Evolutionary conservation across 2,797 vertebrate genomes (phyloP), one percentile per base, ranked within the genome.

Genomic region (Danio tinwini): DNA sequence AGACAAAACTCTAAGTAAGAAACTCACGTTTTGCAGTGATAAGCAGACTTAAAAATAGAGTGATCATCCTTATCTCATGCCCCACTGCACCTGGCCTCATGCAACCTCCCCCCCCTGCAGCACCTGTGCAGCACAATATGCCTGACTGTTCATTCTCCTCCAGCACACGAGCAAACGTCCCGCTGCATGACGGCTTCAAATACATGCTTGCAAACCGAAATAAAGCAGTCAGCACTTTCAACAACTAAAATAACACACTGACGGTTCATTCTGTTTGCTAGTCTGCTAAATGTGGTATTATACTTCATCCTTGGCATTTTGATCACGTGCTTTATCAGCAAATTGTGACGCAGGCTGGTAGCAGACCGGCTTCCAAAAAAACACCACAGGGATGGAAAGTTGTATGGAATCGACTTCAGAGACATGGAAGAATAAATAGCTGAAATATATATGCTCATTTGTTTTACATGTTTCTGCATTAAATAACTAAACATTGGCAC

Each of bases 191-290:
- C 8, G 40, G 40, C 50, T 70, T 58, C 10, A 50, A 52, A 80
- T 53, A 45, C 50, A 55, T 62, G 68, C 14, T 5, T 21, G 80
- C 83, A 84, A 84, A 69, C 75, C 55, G 76, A 90, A 91, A 85
- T 83, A 86, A 89, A 85, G 78, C 21, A 0, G 39, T 74, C 80
- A 79, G 88, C 82, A 53, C 64, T 56, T 71, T 81, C 78, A 63
- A 85, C 47, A 0, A 82, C 84, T 86, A 29, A 78, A 86, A 82
- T 82, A 89, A 86, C 86, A 89, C 17, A 5, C n/a, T 17, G 59
- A 75, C 52, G 72, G 72, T 69, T 56, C 9, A 45, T 21, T 5
- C 69, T 67, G 80, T 83, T 80, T 58, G 74, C 83, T 81, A 5
- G 59, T 71, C 71, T 52, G 50, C 49, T 61, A 47, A 65, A 71